phyloP scores from a whole-genome alignment of 2,113 vertebrate species.

The Saimiri boliviensis region DNA sequence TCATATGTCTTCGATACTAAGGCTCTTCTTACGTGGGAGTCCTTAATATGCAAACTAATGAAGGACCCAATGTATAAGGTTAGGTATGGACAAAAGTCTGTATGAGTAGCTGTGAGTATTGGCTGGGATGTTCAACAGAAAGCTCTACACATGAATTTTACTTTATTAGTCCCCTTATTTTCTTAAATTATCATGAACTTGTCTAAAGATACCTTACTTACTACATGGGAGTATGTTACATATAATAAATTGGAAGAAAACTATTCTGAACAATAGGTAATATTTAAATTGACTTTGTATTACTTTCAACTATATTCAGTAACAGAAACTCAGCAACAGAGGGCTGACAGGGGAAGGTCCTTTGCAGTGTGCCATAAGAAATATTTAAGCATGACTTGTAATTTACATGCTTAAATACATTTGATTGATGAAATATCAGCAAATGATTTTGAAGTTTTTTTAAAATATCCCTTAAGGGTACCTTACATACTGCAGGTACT shows the following conservation, averaged over 20 bases:
- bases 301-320: neutral
- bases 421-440: constrained; percentile 23
- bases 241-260: neutral
- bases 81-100: neutral
- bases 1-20: neutral
- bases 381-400: constrained; percentile 30
- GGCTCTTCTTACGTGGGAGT: neutral
- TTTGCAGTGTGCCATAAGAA: neutral
- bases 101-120: too few species aligned
- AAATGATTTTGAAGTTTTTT: constrained; percentile 38
- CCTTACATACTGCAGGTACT: neutral
- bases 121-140: neutral
- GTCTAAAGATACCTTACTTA: neutral
- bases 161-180: neutral
- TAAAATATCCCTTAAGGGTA: constrained; percentile 21
- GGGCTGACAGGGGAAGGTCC: neutral
- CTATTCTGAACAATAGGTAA: constrained; percentile 8
- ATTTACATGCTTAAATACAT: neutral
- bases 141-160: neutral
- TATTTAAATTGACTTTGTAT: constrained; percentile 30
- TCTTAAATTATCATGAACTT: neutral
- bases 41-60: neutral
- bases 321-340: neutral
- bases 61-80: neutral
- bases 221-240: neutral